A percentile compares a stretch with the other conserved stretches of the same genome.
phyloP scores from a whole-genome alignment of 2,797 vertebrate genomes.

The Nothura maculosa region DNA sequence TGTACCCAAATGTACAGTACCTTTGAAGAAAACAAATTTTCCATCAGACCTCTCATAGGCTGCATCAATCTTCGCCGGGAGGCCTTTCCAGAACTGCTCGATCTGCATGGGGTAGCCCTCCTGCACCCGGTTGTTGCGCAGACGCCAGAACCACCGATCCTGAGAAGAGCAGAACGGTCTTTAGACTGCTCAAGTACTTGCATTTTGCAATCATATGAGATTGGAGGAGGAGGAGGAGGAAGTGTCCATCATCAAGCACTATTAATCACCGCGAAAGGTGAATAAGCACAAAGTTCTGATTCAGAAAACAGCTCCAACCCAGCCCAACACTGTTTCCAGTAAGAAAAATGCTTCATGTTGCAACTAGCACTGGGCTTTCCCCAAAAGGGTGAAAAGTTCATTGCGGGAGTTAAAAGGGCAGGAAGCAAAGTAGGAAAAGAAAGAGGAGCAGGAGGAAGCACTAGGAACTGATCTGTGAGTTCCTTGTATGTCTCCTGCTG shows the following conservation, averaged over 20 bases:
- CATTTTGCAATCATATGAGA: neutral
- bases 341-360: neutral
- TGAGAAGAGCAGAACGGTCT: constrained; percentile 47
- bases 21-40: constrained; percentile 99
- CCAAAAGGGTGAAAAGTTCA: neutral
- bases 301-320: neutral
- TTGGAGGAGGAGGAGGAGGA: neutral
- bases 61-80: constrained; percentile 94
- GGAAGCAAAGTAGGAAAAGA: neutral
- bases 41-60: constrained; percentile 97
- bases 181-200: neutral
- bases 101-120: constrained; percentile 99
- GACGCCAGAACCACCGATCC: constrained; percentile 98
- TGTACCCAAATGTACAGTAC: constrained; percentile 69
- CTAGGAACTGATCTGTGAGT: neutral
- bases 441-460: neutral
- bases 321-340: neutral
- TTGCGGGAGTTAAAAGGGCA: neutral
- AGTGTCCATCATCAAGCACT: neutral
- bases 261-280: neutral
- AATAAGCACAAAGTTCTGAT: neutral
- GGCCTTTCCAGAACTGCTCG: constrained; percentile 97
- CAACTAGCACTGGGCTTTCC: neutral
- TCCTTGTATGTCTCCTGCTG: neutral
- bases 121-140: constrained; percentile 96